Conservation (phyloP, 2,888 invertebrate genomes). For the Barypeithes pellucidus region DNA sequence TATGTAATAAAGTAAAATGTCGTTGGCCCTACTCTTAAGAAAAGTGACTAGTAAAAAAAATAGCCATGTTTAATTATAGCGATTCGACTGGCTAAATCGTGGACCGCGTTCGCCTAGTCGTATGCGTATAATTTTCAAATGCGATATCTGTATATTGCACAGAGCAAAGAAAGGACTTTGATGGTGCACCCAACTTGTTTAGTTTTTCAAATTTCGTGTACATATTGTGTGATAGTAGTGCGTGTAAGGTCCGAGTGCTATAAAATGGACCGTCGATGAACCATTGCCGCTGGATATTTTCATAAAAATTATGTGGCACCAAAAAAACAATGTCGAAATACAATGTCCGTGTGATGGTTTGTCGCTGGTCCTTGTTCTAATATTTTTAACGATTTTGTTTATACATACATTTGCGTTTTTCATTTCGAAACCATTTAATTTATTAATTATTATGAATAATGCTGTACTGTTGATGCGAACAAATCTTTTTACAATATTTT, state of each 20-base stretch:
- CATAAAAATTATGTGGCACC: slow-evolving; percentile 1
- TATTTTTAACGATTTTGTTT: slow-evolving; percentile 56
- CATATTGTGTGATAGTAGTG: slow-evolving; percentile 64
- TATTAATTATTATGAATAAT: slow-evolving; percentile 27
- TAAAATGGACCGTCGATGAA: slow-evolving; percentile 30
- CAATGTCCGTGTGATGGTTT: slow-evolving; percentile 9
- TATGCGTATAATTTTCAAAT: slow-evolving; percentile 48
- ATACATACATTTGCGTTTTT: slow-evolving; percentile 41
- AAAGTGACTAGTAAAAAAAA: slow-evolving; percentile 28
- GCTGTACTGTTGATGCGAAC: slow-evolving; percentile 13
- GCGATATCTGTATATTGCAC: slow-evolving; percentile 50
- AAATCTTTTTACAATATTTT: slow-evolving; percentile 9
- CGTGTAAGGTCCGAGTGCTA: slow-evolving; percentile 55
- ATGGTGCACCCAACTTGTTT: slow-evolving; percentile 44
- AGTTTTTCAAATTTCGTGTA: slow-evolving; percentile 62
- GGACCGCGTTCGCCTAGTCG: slow-evolving; percentile 35
- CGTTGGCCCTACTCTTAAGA: slow-evolving; percentile 31
- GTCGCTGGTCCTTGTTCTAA: slow-evolving; percentile 38
- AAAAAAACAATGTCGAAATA: not conserved
- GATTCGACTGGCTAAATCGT: slow-evolving; percentile 35
- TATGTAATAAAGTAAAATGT: slow-evolving; percentile 26
- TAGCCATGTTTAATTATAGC: slow-evolving; percentile 43
- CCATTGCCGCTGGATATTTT: slow-evolving; percentile 8
- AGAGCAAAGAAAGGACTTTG: slow-evolving; percentile 50
- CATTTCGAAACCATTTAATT: slow-evolving; percentile 39